Conservation (phyloP, 1,140 invertebrate species). For the Trinorchestia longiramus region DNA sequence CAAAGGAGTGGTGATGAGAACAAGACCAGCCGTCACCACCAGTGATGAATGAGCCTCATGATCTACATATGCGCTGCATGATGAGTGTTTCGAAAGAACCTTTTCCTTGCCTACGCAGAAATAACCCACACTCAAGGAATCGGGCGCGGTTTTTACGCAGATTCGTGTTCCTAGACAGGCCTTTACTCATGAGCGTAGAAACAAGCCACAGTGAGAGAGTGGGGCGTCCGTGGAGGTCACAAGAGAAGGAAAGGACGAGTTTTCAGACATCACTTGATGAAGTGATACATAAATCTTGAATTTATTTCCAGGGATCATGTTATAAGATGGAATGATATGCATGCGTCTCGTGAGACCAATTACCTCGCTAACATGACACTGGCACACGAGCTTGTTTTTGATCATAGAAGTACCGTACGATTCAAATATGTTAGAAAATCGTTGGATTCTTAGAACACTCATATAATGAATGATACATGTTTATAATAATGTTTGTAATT, state of each 20-base stretch:
- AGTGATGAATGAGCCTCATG: neutral
- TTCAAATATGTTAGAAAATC: no score
- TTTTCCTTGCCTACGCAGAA: no score
- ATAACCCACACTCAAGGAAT: no score
- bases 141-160: no score
- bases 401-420: no score
- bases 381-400: no score
- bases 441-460: no score
- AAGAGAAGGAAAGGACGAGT: neutral
- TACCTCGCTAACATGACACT: neutral
- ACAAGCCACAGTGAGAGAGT: neutral
- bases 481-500: no score
- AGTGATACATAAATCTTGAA: neutral
- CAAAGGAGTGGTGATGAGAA: neutral
- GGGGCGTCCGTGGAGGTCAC: neutral
- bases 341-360: neutral
- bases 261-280: neutral
- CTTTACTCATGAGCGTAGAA: no score
- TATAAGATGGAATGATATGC: neutral
- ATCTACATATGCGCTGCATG: neutral
- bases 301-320: neutral
- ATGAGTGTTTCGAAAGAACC: neutral
- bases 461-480: no score
- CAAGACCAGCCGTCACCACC: neutral
- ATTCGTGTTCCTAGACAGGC: no score